A percentile compares a stretch with the other conserved stretches of the same genome.
These are phyloP conservation scores for Melitaea athalia DNA, from an alignment of 2,888 invertebrate genomes.

Conservation along the genomic window DNA sequence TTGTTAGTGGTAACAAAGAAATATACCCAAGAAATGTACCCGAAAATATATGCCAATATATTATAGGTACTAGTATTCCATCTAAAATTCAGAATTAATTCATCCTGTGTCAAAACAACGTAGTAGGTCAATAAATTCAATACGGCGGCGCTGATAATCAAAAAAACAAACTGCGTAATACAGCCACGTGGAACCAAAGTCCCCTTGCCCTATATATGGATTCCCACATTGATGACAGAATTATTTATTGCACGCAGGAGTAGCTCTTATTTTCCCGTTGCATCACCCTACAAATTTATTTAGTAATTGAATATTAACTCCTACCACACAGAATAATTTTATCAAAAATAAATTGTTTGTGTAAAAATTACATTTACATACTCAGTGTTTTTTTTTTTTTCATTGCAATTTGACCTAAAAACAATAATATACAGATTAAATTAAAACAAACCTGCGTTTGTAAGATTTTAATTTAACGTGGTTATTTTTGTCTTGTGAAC, in stretches of 20 bases:
- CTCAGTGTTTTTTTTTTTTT: background rate
- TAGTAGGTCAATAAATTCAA: conserved; percentile 18
- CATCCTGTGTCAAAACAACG: conserved; percentile 15
- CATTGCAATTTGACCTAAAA: no score
- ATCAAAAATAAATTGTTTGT: no score
- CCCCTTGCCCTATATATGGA: conserved; percentile 52
- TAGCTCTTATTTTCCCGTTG: conserved; percentile 9
- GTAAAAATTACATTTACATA: background rate
- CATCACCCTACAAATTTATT: background rate
- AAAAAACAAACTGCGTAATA: conserved; percentile 53
- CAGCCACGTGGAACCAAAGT: conserved; percentile 50
- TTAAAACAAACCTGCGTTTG: no score
- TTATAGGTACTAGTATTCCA: background rate
- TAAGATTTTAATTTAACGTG: no score
- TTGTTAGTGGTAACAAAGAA: no score
- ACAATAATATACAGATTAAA: no score
- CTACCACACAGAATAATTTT: no score
- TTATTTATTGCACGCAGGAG: conserved; percentile 42
- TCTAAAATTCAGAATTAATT: background rate
- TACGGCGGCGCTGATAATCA: conserved; percentile 25
- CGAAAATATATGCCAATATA: background rate
- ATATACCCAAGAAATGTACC: no score
- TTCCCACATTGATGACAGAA: conserved; percentile 41
- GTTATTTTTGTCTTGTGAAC: no score
- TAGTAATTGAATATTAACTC: background rate